Percentiles rank a stretch among this genome's conserved stretches.
phyloP scores from a whole-genome alignment of 1,140 invertebrate species.

The Dolichoris vasculosae region DNA sequence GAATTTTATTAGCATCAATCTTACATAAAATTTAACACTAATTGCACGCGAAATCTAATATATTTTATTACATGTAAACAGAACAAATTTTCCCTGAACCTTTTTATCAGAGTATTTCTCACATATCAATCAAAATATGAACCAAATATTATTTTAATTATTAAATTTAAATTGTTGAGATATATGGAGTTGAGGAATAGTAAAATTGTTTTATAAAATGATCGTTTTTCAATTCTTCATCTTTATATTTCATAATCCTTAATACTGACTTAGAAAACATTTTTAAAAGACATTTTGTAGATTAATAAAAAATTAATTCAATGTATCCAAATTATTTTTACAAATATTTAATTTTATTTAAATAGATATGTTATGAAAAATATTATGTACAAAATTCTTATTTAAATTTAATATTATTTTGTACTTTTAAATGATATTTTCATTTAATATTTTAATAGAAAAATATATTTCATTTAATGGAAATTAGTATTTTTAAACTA shows the following conservation, averaged over 20 bases:
- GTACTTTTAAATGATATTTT: not conserved
- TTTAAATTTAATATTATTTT: not conserved
- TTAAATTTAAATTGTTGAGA: not conserved
- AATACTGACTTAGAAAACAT: not conserved
- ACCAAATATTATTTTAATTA: not conserved
- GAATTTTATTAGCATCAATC: not conserved
- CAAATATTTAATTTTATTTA: not conserved
- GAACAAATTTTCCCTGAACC: constrained; percentile 42
- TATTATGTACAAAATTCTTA: not conserved
- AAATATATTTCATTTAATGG: too few species aligned
- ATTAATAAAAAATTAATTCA: not conserved
- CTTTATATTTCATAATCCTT: not conserved
- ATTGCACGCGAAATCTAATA: constrained; percentile 3
- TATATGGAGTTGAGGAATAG: not conserved
- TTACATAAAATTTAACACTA: constrained; percentile 5
- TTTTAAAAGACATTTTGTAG: not conserved
- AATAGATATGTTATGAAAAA: not conserved
- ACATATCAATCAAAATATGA: constrained; percentile 23
- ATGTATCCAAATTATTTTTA: not conserved
- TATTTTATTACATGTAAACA: constrained; percentile 15
- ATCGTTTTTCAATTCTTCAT: not conserved
- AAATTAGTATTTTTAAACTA: too few species aligned
- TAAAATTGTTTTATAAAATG: not conserved
- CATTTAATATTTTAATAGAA: not conserved
- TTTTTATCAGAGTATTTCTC: constrained; percentile 13